phyloP scores from a whole-genome alignment of 2,797 vertebrate species.

The Poecilia velifera region DNA sequence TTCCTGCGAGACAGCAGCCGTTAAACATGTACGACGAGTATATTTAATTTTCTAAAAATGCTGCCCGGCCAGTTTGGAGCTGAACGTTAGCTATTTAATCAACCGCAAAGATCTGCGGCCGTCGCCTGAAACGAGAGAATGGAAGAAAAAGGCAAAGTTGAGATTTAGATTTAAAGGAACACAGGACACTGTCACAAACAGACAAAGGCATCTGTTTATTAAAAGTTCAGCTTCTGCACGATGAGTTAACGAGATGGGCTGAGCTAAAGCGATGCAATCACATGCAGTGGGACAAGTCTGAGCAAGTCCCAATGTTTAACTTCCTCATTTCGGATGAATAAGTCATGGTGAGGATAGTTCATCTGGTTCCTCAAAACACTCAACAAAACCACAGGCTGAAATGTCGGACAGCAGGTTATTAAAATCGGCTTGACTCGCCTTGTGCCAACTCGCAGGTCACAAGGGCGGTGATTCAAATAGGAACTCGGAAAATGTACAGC shows the following conservation, averaged over 20 bases:
- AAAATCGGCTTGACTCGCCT: conserved; percentile 10
- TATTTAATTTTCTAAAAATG: neutral
- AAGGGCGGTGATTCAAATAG: conserved; percentile 12
- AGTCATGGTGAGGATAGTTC: conserved; percentile 30
- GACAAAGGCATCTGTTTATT: neutral
- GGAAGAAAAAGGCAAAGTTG: neutral
- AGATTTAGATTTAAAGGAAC: neutral
- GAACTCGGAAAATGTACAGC: conserved; percentile 23
- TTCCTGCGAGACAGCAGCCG: neutral
- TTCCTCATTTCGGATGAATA: conserved; percentile 63
- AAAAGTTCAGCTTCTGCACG: neutral
- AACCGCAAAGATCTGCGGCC: neutral
- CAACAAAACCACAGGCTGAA: conserved; percentile 15
- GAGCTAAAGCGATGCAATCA: conserved; percentile 41
- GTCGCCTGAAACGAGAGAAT: neutral
- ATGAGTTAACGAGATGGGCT: conserved; percentile 5
- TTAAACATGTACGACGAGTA: neutral
- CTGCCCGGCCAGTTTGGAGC: neutral
- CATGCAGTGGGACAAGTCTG: conserved; percentile 71
- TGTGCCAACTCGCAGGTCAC: neutral
- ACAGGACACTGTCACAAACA: neutral
- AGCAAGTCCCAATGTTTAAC: conserved; percentile 65
- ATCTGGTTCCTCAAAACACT: conserved; percentile 12
- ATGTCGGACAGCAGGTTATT: conserved; percentile 23
- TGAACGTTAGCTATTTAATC: neutral